Base-by-base conservation (phyloP, 2,888 invertebrate species). In the Empis livida region DNA sequence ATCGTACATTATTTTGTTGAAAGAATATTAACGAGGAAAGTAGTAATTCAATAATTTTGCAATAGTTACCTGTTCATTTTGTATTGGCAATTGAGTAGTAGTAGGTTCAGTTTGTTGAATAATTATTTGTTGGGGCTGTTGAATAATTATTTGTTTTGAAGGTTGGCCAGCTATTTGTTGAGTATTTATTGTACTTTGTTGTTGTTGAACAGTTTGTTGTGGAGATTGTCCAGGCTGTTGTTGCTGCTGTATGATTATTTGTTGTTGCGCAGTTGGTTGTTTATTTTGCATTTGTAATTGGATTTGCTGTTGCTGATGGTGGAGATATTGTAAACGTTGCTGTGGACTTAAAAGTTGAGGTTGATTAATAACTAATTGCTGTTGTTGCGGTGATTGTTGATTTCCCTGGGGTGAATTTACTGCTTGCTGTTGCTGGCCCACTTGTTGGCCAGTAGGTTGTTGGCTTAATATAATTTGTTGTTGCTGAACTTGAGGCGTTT, bases 271-370 rank as follows among this genome's bases (percentile, higher is more conserved):
- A 35, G n/a, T 42, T 38, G 46, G 46, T 31, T 48, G 49, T 17
- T 47, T 49, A 35, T 48, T 51, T 43, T 51, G 54, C 15, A 53
- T 53, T 45, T 56, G 56, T 14, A 56, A 56, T 51, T 63, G 57
- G 44, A 61, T 59, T 30, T 65, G 63, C n/a, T 61, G 57, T 44
- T 63, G 64, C 42, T 64, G 61, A 39, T 63, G 64, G 47, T 67
- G 68, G 39, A 67, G 54, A 27, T 62, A 59, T 48, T 65, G 64
- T 42, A 62, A 55, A 14, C 61, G 55, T 39, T 57, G 63, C 39
- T 69, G 69, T 1, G 64, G 62, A 50, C 65, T 64, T 48, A 64
- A 64, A 9, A 66, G 58, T 37, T 37, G 38, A 35, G 57, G 54
- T 45, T 61, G 60, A 45, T 60, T 61, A 31, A 59, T 40, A n/a